Evolutionary conservation across 1,140 invertebrate genomes (phyloP).

Genomic region (Drosophila erecta): DNA sequence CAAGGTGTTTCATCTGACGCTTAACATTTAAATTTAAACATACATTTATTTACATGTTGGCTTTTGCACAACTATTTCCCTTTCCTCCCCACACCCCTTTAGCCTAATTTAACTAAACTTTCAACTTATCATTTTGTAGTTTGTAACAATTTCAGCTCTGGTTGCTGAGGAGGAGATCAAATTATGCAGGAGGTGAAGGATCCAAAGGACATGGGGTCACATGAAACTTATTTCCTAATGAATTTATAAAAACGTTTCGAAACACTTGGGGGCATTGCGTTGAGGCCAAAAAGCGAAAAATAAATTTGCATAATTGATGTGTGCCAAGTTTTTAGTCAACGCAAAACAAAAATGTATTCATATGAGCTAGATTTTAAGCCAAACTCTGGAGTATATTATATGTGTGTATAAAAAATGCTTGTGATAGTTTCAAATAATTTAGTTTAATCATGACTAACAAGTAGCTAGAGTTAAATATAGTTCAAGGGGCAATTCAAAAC

Average conservation of each 20-base stretch:
- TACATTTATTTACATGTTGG: too few species aligned
- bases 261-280: slow-evolving; percentile 62
- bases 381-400: slow-evolving; percentile 7
- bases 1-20: too few species aligned
- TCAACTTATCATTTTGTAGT: slow-evolving; percentile 67
- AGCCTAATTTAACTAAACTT: slow-evolving; percentile 48
- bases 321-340: slow-evolving; percentile 29
- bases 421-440: background rate
- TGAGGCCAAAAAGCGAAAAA: slow-evolving; percentile 52
- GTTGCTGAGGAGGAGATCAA: slow-evolving; percentile 48
- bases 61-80: too few species aligned
- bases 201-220: background rate
- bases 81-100: background rate
- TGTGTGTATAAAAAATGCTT: background rate
- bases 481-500: too few species aligned
- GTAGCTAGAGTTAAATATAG: too few species aligned
- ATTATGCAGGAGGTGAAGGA: slow-evolving; percentile 32
- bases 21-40: background rate
- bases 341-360: slow-evolving; percentile 23
- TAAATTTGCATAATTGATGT: slow-evolving; percentile 72
- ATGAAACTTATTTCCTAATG: slow-evolving; percentile 65
- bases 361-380: slow-evolving; percentile 11
- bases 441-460: too few species aligned
- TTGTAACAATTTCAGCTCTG: slow-evolving; percentile 32
- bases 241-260: slow-evolving; percentile 75